These are phyloP conservation scores for Tenebrio molitor DNA, from an alignment of 1,140 invertebrate genomes.

Conservation along the genomic window DNA sequence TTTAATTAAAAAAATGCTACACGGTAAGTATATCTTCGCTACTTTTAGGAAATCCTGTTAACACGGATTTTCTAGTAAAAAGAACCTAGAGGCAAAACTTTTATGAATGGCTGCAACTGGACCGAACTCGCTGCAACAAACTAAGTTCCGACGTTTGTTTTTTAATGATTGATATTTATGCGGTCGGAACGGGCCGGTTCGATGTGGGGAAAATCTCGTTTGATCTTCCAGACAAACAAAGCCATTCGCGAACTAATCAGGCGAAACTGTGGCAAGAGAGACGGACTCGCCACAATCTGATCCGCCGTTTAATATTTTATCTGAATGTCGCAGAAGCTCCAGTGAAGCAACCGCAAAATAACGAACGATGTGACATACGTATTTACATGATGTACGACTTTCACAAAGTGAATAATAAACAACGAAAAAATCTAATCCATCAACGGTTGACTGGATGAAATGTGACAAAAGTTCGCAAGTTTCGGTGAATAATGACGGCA, in stretches of 20 bases:
- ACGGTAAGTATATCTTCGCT: no score
- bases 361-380: constrained; percentile 40
- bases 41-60: no score
- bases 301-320: constrained; percentile 39
- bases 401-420: constrained; percentile 47
- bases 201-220: constrained; percentile 15
- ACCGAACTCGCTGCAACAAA: no score
- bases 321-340: constrained; percentile 20
- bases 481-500: constrained; percentile 32
- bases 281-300: constrained; percentile 22
- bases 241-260: constrained; percentile 30
- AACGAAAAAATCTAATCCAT: constrained; percentile 47
- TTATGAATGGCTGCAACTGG: no score
- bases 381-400: constrained; percentile 46
- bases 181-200: background rate
- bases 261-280: constrained; percentile 31
- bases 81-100: no score
- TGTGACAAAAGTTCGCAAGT: constrained; percentile 42
- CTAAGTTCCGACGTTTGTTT: background rate
- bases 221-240: constrained; percentile 28
- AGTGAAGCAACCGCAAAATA: constrained; percentile 35
- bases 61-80: no score
- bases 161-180: constrained; percentile 4
- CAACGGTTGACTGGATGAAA: constrained; percentile 43
- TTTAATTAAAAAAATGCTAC: no score